phyloP scores from a whole-genome alignment of 1,140 invertebrate genomes.

The Leucophenga varia region DNA sequence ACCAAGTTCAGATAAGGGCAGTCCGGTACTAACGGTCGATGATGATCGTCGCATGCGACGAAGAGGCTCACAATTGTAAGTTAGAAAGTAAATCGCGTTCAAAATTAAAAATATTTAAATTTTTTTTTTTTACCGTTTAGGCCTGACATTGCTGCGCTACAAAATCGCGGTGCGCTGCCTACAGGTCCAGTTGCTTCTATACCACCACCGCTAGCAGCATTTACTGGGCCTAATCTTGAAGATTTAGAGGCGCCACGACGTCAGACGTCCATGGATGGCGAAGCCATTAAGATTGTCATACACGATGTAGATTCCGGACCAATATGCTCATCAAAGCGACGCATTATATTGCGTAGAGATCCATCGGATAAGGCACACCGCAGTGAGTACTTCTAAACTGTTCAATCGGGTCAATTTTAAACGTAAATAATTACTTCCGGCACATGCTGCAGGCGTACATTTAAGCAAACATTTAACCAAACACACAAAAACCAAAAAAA shows the following conservation, averaged over 20 bases:
- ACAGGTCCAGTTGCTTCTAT: slow-evolving; percentile 59
- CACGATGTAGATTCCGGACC: slow-evolving; percentile 81
- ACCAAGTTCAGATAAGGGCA: slow-evolving; percentile 54
- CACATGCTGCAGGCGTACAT: too few species aligned
- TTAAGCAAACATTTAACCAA: too few species aligned
- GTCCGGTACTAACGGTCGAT: slow-evolving; percentile 64
- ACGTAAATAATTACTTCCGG: too few species aligned
- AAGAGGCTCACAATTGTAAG: slow-evolving; percentile 78
- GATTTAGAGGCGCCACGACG: slow-evolving; percentile 65
- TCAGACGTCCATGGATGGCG: slow-evolving; percentile 83
- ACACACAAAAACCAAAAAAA: too few species aligned
- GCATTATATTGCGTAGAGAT: slow-evolving; percentile 74
- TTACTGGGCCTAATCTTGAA: slow-evolving; percentile 60
- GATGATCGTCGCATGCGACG: slow-evolving; percentile 73
- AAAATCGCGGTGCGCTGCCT: slow-evolving; percentile 60
- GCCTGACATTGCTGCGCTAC: slow-evolving; percentile 72
- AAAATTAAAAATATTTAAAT: not conserved
- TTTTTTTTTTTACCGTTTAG: slow-evolving; percentile 56
- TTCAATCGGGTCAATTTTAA: too few species aligned
- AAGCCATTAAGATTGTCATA: slow-evolving; percentile 90
- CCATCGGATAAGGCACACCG: slow-evolving; percentile 81
- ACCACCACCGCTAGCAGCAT: slow-evolving; percentile 59
- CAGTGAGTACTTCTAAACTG: slow-evolving; percentile 67
- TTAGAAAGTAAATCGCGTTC: slow-evolving; percentile 28
- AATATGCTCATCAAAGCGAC: slow-evolving; percentile 67